Base-by-base conservation (phyloP, 1,140 invertebrate genomes). In the Anoplolepis gracilipes region DNA sequence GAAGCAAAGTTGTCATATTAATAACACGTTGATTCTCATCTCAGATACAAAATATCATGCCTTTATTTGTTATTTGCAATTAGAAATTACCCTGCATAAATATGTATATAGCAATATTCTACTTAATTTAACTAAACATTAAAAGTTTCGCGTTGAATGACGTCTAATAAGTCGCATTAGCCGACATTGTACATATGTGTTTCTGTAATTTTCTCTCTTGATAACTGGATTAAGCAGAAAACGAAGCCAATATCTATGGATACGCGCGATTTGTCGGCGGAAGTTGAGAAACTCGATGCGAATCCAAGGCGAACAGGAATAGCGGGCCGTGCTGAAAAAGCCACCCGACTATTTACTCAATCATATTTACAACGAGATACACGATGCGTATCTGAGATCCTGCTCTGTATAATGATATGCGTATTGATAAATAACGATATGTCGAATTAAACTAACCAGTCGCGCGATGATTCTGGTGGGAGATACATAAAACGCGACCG, bases 291-390 rank as follows among this genome's bases (percentile, higher is more conserved):
- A 87, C 39, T 76, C 13, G 13, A 39, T 10, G 36, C 46, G 79
- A 16, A 87, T 76, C 62, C 85, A 87, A 87, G 85, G 78, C 19
- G 39, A 86, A 86, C 85, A 61, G 85, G 72, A 87, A 39, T 76
- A 39, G 28, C 46, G 19, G 73, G 22, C 28, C 49, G 57, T 33
- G 85, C 30, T 81, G 49, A 69, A 84, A n/a, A 82, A 62, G 28
- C 5, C 55, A n/a, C 46, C 67, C 36, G 67, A 46, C 67, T 81
- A 42, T 86, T 86, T 78, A 65, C 73, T 78, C 61, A 85, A 67
- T 84, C 62, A 49, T 73, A 61, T 19, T 70, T 46, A 46, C 57
- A 36, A 61, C 22, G 73, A 59, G 55, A 67, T 69, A 85, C 57
- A 28, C 36, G 67, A 65, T 55, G 39, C 22, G 16, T 73, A 72